Percentiles rank a stretch among this genome's conserved stretches.
phyloP scores from a whole-genome alignment of 2,888 invertebrate species.

The Cheilosia vernalis region DNA sequence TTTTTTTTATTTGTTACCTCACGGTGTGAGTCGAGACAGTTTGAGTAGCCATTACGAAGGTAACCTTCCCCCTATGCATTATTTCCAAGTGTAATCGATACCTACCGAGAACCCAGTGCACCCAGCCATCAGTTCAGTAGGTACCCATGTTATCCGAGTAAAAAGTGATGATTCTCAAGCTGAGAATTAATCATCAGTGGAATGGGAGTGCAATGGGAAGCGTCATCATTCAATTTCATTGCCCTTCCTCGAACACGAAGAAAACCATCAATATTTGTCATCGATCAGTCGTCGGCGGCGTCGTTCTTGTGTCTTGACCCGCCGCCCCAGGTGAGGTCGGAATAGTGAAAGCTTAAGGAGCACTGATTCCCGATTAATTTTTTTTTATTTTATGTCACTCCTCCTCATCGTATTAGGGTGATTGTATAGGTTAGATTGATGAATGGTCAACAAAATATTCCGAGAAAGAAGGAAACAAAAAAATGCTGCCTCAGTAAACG shows the following conservation, averaged over 20 bases:
- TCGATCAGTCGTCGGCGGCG: constrained; percentile 51
- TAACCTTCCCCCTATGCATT: not conserved
- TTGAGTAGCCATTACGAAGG: too few relatives aligned
- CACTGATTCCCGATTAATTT: constrained; percentile 57
- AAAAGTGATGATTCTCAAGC: constrained; percentile 5
- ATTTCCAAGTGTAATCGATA: constrained; percentile 48
- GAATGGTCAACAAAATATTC: constrained; percentile 58
- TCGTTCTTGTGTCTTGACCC: constrained; percentile 27
- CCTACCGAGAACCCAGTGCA: too few relatives aligned
- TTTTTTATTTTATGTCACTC: constrained; percentile 14
- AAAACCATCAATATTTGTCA: constrained; percentile 69
- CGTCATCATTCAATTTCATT: constrained; percentile 71
- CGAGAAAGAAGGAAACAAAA: constrained; percentile 7
- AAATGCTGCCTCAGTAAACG: constrained; percentile 11
- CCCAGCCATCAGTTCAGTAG: too few relatives aligned
- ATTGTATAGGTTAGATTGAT: constrained; percentile 46
- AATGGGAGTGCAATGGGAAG: constrained; percentile 23
- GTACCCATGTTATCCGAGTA: not conserved
- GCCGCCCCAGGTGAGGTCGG: constrained; percentile 15
- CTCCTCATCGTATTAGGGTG: constrained; percentile 4
- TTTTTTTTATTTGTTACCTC: too few relatives aligned
- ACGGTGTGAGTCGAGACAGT: too few relatives aligned
- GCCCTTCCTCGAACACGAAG: constrained; percentile 28
- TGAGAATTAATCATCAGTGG: constrained; percentile 55
- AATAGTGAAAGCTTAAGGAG: constrained; percentile 44